Base-by-base conservation (phyloP, 2,888 invertebrate species). In the Barypeithes pellucidus region DNA sequence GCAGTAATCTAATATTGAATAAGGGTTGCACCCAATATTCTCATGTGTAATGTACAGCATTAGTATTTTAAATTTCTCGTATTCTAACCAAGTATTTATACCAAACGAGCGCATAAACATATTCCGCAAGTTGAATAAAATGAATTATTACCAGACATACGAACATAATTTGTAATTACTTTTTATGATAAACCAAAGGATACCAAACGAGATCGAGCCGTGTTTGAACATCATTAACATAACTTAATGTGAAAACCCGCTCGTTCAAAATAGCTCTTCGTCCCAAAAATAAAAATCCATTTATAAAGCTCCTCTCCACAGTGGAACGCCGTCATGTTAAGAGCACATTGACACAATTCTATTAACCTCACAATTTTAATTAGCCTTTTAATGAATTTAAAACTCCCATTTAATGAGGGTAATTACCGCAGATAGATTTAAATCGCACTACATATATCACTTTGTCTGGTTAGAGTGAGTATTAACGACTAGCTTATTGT, bases 371-470 rank as follows among this genome's bases (percentile, higher is more conserved):
- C 54, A 16, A 16, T n/a, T 14, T 57, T 57, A 67, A 67, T 67
- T 67, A 67, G 57, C 18, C 59, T 43, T 67, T 59, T 57, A 67
- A 67, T 57, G 43, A 67, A 69, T 69, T 69, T 69, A 62, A 69
- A 33, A 43, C 50, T 57, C 54, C 41, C 52, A 33, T 33, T 69
- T 69, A 62, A 69, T 62, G 54, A 62, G 54, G n/a, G 33, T 50
- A 62, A 69, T 69, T 69, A 69, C 41, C 69, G 20, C 69, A 62
- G 62, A 62, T 69, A 61, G 62, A 62, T 62, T 29, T 24, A 24
- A 54, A 62, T 69, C 52, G 62, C 43, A 33, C 11, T 61, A 47
- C 39, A 50, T 50, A 22, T n/a, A 59, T 68, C 29, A 29, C 29
- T 52, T 12, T 24, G 22, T 52, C 9, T 50, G n/a, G 1, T 7